Conservation (phyloP, 2,113 vertebrate species). For the Sturnira hondurensis region DNA sequence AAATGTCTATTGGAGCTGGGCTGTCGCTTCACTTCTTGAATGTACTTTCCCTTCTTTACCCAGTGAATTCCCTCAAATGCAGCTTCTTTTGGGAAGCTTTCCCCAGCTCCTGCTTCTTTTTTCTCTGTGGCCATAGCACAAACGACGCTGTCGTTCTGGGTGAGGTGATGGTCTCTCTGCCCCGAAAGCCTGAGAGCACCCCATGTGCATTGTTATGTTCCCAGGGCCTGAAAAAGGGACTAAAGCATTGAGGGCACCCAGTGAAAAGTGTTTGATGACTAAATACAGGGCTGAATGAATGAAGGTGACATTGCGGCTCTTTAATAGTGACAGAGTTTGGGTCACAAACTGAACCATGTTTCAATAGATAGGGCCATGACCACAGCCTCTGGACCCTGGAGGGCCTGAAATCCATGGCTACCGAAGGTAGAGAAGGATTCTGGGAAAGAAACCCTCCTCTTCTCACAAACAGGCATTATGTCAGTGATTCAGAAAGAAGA, state of each 20-base stretch:
- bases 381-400: too few relatives aligned
- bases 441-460: not conserved
- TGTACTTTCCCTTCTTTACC: not conserved
- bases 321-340: not conserved
- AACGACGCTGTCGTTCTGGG: not conserved
- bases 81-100: not conserved
- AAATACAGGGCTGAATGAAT: not conserved
- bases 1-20: not conserved
- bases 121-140: not conserved
- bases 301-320: not conserved
- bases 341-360: not conserved
- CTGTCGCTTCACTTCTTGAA: not conserved
- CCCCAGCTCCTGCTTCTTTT: not conserved
- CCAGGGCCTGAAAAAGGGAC: not conserved
- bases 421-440: not conserved
- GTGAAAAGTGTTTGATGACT: not conserved
- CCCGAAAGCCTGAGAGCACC: not conserved
- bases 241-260: not conserved
- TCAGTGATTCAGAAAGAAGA: not conserved
- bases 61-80: not conserved
- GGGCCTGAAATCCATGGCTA: not conserved
- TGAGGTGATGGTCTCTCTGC: not conserved
- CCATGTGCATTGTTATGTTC: not conserved
- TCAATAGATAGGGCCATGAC: not conserved
- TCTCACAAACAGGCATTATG: not conserved